Evolutionary conservation across 2,797 vertebrate species (phyloP).

Genomic region (Chloroceryle inda): DNA sequence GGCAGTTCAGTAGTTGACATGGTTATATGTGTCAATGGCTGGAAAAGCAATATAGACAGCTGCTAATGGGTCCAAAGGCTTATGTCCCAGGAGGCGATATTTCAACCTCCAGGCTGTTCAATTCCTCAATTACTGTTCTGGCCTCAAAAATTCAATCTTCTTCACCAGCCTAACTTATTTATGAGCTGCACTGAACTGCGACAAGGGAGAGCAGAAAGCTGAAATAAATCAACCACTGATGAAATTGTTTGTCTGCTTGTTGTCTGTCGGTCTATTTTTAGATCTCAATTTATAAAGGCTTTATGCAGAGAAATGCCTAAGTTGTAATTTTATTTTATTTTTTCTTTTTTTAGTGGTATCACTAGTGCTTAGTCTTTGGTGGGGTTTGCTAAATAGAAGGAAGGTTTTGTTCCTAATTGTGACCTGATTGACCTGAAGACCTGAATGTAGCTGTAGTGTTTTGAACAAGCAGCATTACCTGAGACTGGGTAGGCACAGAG

Average conservation of each 20-base stretch:
- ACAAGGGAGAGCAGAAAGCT: slow-evolving; percentile 14
- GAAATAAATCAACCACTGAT: slow-evolving; percentile 44
- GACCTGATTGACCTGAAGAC: background rate
- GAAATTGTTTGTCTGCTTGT: slow-evolving; percentile 18
- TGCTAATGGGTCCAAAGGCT: slow-evolving; percentile 9
- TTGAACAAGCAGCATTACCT: background rate
- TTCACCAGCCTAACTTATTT: slow-evolving; percentile 44
- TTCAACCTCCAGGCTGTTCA: slow-evolving; percentile 31
- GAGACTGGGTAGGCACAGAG: background rate
- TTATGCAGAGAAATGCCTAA: background rate
- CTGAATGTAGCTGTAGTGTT: background rate
- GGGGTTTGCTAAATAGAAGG: background rate
- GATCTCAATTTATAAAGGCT: background rate
- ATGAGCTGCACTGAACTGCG: slow-evolving; percentile 22
- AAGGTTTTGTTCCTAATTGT: background rate
- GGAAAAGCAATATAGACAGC: slow-evolving; percentile 26
- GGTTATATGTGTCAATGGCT: background rate
- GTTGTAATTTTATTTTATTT: background rate
- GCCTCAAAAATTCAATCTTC: slow-evolving; percentile 65
- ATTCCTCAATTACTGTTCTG: slow-evolving; percentile 43
- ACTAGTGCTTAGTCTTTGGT: background rate
- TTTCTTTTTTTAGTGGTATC: background rate
- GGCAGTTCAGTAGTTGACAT: background rate
- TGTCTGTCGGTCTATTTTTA: background rate
- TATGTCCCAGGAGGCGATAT: background rate